Evolutionary conservation across 35 echinoderm and acorn worm genomes (phyloP).

Genomic region (Apostichopus japonicus): DNA sequence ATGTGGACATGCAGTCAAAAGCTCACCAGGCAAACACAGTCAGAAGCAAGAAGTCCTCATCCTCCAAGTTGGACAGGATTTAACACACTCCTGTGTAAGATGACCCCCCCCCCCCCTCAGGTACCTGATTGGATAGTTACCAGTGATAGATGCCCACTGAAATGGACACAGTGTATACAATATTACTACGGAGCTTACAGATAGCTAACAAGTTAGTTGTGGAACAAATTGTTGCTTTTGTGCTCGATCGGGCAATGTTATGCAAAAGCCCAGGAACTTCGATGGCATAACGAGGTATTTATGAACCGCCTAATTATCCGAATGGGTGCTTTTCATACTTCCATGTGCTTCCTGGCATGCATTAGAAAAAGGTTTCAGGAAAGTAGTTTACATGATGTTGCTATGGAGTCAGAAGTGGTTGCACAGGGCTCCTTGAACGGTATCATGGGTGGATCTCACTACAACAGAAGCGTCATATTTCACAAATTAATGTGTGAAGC

Average conservation of each 20-base stretch:
- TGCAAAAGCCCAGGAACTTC: no score
- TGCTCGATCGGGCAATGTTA: no score
- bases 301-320: no score
- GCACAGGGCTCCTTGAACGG: background rate
- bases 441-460: slow-evolving; percentile 27
- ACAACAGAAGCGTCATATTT: background rate
- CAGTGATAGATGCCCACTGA: slow-evolving; percentile 34
- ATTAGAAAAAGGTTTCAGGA: slow-evolving; percentile 39
- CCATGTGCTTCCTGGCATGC: background rate
- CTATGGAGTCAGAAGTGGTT: slow-evolving; percentile 21
- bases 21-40: no score
- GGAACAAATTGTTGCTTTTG: no score
- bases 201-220: no score
- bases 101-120: background rate
- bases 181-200: no score
- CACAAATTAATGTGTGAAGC: background rate
- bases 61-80: background rate
- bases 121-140: background rate
- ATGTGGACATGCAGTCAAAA: background rate
- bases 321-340: slow-evolving; percentile 45
- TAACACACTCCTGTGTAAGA: background rate
- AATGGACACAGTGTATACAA: no score
- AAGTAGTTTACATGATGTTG: slow-evolving; percentile 15
- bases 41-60: no score
- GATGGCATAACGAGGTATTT: no score